Base-by-base conservation (phyloP, 2,797 vertebrate species). In the Anas georgica region DNA sequence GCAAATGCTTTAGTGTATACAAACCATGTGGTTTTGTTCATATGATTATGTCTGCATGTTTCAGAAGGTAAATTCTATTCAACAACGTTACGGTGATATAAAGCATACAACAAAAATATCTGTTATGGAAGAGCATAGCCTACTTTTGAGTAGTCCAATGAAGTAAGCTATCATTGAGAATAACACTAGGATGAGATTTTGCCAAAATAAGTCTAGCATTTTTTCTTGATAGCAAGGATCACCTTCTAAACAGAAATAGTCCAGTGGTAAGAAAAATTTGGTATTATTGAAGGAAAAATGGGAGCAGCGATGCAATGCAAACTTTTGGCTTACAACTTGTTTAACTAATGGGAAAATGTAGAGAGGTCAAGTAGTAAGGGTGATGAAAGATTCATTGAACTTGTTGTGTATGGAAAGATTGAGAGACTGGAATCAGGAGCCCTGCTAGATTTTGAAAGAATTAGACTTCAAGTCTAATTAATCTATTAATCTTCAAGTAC, bases 251-350 rank as follows among this genome's bases (percentile, higher is more conserved):
- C 5, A 83, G 67, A 91, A 95, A 88, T 43, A 81, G 7, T 37
- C 94, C 73, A 91, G 15, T 75, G n/a, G 9, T 79, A 84, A 31
- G 37, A 88, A 93, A 81, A 83, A 76, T 3, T 66, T 70, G 28
- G 29, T 85, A 41, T 75, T 74, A 33, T 54, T 87, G 28, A 90
- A 58, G 82, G 84, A 92, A 94, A 94, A 87, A 45, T 70, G 50
- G 20, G 5, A 88, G 22, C 35, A 75, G 14, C 8, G 64, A 72
- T 5, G 2, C 16, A 55, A 39, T 93, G 73, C 25, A 87, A 43
- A 64, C 11, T 84, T 79, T 60, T 86, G 70, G 35, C 62, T 74
- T 85, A 56, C 7, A 74, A 77, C 46, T 74, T n/a, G 26, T 83
- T 72, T 80, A 90, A 85, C 7, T 5, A 88, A 86, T 31, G n/a